These are phyloP conservation scores for Microtus montanus DNA, from an alignment of 2,113 vertebrate species.

Conservation along the genomic window DNA sequence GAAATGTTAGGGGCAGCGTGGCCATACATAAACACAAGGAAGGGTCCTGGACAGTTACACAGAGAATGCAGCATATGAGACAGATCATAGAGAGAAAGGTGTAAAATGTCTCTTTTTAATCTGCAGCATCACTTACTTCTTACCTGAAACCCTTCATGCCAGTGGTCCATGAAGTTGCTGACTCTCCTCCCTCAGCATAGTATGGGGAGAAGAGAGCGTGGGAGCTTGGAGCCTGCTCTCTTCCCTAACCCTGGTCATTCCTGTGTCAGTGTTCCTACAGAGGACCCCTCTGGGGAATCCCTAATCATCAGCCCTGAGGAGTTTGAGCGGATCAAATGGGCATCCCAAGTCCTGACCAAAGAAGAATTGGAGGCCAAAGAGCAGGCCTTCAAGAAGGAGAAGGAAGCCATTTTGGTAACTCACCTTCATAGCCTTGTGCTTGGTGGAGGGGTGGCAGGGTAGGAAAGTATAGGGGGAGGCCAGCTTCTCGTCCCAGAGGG, in stretches of 20 bases:
- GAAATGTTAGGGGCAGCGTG: not conserved
- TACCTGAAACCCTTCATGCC: not conserved
- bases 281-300: slow-evolving; percentile 85
- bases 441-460: not conserved
- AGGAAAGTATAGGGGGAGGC: not conserved
- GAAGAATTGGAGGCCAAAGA: slow-evolving; percentile 82
- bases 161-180: no score
- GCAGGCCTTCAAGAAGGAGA: slow-evolving; percentile 81
- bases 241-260: not conserved
- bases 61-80: not conserved
- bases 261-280: slow-evolving; percentile 84
- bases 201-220: not conserved
- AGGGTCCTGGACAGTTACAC: no score
- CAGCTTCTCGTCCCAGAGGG: not conserved
- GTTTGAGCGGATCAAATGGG: slow-evolving; percentile 84
- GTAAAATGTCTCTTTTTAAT: not conserved
- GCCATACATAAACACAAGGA: fast-evolving
- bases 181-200: not conserved
- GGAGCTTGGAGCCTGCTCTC: not conserved
- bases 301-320: slow-evolving; percentile 85
- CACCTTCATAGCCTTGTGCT: not conserved
- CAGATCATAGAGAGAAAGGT: not conserved
- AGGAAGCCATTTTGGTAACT: slow-evolving; percentile 82
- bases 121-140: not conserved
- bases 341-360: slow-evolving; percentile 79